Percentiles rank a stretch among this genome's conserved stretches.
Conservation (phyloP, 1,140 invertebrate genomes). For the Caenorhabditis remanei region DNA sequence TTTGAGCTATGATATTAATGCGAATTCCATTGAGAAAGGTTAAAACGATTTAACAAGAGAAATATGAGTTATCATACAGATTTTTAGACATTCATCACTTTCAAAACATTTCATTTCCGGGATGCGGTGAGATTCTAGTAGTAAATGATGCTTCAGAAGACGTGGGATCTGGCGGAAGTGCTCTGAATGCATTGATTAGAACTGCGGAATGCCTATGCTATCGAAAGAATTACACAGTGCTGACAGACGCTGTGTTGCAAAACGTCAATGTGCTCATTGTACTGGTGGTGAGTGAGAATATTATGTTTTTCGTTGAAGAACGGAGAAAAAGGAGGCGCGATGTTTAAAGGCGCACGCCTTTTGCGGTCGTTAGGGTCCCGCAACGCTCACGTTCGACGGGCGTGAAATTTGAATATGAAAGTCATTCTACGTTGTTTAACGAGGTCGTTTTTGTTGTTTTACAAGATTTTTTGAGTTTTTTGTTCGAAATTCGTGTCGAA, state of each 20-base stretch:
- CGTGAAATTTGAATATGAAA: no score
- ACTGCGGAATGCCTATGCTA: slow-evolving; percentile 15
- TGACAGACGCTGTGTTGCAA: slow-evolving; percentile 25
- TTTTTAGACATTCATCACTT: slow-evolving; percentile 4
- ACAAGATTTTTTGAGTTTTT: no score
- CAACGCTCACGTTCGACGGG: no score
- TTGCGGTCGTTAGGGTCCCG: no score
- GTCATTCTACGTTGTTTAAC: no score
- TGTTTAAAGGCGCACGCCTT: no score
- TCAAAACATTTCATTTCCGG: slow-evolving; percentile 8
- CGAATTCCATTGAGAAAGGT: not conserved
- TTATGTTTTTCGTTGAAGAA: no score
- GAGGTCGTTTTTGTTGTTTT: no score
- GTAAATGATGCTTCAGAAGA: slow-evolving; percentile 38
- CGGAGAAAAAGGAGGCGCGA: no score
- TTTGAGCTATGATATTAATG: not conserved
- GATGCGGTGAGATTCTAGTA: not conserved
- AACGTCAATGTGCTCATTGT: slow-evolving; percentile 16
- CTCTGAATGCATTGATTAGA: slow-evolving; percentile 43
- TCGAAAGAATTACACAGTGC: not conserved
- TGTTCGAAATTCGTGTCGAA: no score
- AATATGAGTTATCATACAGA: not conserved
- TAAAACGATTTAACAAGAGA: no score
- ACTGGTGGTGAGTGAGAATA: slow-evolving; percentile 9
- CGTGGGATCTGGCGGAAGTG: slow-evolving; percentile 29